A percentile compares a stretch with the other conserved stretches of the same genome.
phyloP scores from a whole-genome alignment of 2,888 invertebrate species.

The Cryptophagus acutangulus region DNA sequence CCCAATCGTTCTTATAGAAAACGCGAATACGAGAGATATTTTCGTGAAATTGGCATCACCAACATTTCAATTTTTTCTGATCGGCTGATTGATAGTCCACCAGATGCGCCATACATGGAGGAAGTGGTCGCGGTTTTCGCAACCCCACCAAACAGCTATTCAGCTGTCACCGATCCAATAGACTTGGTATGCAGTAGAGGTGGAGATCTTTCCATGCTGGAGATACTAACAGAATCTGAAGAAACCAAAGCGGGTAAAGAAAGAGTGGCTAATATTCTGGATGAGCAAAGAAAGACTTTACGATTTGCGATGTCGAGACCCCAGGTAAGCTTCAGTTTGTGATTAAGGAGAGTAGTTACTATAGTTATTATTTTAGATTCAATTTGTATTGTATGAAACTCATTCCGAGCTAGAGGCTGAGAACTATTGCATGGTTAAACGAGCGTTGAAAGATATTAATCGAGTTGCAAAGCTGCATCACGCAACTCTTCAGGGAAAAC shows the following conservation, averaged over 20 bases:
- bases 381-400: constrained; percentile 75
- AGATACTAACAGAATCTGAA: constrained; percentile 66
- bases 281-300: constrained; percentile 71
- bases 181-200: constrained; percentile 76
- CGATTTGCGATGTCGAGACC: constrained; percentile 72
- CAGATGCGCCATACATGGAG: constrained; percentile 53
- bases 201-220: constrained; percentile 71
- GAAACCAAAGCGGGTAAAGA: constrained; percentile 58
- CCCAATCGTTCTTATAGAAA: too few relatives aligned
- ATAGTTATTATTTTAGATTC: constrained; percentile 52
- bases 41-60: constrained; percentile 63
- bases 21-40: constrained; percentile 63
- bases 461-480: constrained; percentile 65
- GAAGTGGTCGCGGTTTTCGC: constrained; percentile 63
- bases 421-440: constrained; percentile 67
- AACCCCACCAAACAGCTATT: constrained; percentile 77
- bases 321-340: constrained; percentile 51
- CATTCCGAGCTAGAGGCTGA: constrained; percentile 73
- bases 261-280: constrained; percentile 61
- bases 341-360: neutral
- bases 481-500: constrained; percentile 47
- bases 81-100: constrained; percentile 50
- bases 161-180: constrained; percentile 73
- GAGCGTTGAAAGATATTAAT: constrained; percentile 66
- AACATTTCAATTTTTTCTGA: constrained; percentile 52